Conservation (phyloP, 2,113 vertebrate species). For the Seriola aureovittata region DNA sequence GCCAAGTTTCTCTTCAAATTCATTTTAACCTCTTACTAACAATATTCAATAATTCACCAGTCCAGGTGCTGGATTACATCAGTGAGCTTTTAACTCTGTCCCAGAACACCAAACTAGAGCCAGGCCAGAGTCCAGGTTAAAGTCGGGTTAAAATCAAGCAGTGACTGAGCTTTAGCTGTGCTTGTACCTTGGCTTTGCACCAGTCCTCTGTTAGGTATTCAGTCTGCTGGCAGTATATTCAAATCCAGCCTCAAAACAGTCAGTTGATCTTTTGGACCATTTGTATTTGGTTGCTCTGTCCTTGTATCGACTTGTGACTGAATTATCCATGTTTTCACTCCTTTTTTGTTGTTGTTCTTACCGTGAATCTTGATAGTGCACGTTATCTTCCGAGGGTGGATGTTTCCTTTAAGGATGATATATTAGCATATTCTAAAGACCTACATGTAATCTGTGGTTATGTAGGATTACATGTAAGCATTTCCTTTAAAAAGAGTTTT, state of each 20-base stretch:
- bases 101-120: conserved; percentile 15
- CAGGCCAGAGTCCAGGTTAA: conserved; percentile 28
- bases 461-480: neutral
- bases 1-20: conserved; percentile 21
- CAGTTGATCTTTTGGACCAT: too few species aligned
- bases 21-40: conserved; percentile 10
- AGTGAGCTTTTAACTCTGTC: conserved; percentile 37
- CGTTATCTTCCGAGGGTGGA: neutral
- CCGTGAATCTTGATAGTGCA: neutral
- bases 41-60: neutral
- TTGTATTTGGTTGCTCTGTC: too few species aligned
- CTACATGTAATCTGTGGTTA: neutral
- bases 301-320: neutral
- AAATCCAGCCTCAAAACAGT: conserved; percentile 1
- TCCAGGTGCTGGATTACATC: conserved; percentile 47
- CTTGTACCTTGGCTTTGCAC: conserved; percentile 8
- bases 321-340: conserved; percentile 9
- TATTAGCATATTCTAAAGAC: conserved; percentile 9
- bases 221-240: neutral
- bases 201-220: neutral
- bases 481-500: conserved; percentile 24
- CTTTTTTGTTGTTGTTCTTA: neutral
- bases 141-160: conserved; percentile 16
- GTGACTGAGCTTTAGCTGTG: conserved; percentile 1
- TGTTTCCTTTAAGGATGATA: neutral